phyloP scores from a whole-genome alignment of 1,140 invertebrate species.

The Paramacrobiotus metropolitanus region DNA sequence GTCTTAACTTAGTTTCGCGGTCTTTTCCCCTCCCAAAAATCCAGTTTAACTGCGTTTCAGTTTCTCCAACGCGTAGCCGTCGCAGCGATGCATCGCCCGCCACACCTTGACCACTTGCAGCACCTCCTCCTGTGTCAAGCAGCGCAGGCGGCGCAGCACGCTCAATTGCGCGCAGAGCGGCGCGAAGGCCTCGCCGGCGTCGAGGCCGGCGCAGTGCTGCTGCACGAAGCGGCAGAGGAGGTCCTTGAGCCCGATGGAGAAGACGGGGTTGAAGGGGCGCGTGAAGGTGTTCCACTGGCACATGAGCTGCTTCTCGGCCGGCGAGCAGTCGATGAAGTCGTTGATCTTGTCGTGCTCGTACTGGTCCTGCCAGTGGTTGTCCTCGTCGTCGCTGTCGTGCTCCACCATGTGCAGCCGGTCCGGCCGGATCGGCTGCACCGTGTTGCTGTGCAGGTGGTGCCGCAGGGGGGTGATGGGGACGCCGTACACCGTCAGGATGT shows the following conservation, averaged over 20 bases:
- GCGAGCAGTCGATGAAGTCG: neutral
- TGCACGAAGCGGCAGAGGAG: neutral
- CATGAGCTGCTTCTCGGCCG: neutral
- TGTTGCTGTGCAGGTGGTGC: neutral
- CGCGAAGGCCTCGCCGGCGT: neutral
- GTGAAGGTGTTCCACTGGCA: conserved; percentile 2
- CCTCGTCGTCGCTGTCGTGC: conserved; percentile 1
- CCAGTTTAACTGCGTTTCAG: too few relatives aligned
- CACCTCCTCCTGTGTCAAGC: neutral
- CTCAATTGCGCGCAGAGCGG: neutral
- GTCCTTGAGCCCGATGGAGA: neutral
- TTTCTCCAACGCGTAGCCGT: too few relatives aligned
- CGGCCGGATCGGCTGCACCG: neutral
- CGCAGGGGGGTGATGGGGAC: neutral
- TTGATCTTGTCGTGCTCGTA: neutral
- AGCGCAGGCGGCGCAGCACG: neutral
- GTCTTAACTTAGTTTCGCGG: too few relatives aligned
- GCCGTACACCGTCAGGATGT: neutral
- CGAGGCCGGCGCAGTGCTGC: neutral
- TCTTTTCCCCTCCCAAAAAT: too few relatives aligned
- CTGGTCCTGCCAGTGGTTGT: neutral
- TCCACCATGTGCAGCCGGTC: neutral
- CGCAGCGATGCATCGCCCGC: too few relatives aligned
- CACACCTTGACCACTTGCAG: neutral
- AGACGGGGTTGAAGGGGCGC: neutral